Evolutionary conservation across 2,797 vertebrate species (phyloP).

Genomic region (Eulemur coronatus): DNA sequence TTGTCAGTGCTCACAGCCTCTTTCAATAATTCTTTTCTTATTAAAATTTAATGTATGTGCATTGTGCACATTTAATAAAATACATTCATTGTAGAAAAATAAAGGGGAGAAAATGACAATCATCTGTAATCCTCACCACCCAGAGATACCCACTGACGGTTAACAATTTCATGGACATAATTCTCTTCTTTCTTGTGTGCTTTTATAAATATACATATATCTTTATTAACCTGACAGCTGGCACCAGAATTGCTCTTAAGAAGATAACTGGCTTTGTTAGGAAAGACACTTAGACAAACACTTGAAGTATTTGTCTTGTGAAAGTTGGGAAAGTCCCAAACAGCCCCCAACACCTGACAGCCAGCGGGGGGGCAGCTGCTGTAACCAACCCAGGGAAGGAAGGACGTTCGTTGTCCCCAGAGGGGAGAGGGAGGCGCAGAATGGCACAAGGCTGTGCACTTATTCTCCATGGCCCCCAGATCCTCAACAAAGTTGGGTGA

Average conservation of each 20-base stretch:
- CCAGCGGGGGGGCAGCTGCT: background rate
- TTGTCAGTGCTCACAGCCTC: background rate
- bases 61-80: constrained; percentile 27
- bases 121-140: background rate
- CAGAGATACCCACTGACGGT: background rate
- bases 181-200: background rate
- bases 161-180: background rate
- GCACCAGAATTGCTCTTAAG: background rate
- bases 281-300: background rate
- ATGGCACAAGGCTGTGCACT: too few species aligned
- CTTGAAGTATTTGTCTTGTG: background rate
- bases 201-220: background rate
- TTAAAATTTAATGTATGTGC: constrained; percentile 53
- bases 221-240: background rate
- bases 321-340: background rate
- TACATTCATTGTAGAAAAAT: background rate
- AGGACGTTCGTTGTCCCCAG: too few species aligned
- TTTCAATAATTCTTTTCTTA: constrained; percentile 3
- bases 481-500: background rate
- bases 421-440: background rate
- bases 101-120: constrained; percentile 40
- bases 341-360: background rate
- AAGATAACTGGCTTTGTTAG: background rate
- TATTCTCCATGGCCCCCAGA: background rate
- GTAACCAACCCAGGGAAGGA: background rate